These are phyloP conservation scores for Virgularia gustaviana DNA, from an alignment of 92 coral and sea anemone species.

Conservation along the genomic window DNA sequence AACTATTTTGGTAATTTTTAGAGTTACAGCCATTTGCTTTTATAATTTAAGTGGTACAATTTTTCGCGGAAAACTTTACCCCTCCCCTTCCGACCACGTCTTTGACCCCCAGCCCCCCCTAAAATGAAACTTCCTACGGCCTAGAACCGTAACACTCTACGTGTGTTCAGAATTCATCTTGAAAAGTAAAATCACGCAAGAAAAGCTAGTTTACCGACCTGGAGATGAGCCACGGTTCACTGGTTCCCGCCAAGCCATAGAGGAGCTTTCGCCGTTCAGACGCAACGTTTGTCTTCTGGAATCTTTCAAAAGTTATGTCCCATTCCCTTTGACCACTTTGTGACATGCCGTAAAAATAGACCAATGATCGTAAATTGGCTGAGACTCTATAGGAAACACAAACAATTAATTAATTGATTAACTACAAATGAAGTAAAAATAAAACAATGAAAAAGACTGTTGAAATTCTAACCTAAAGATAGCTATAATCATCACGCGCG, in stretches of 20 bases:
- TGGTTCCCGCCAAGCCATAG: slow-evolving; percentile 62
- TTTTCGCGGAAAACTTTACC: too few relatives aligned
- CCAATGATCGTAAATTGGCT: slow-evolving; percentile 52
- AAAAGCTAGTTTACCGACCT: slow-evolving; percentile 32
- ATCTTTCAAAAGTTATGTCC: slow-evolving; percentile 63
- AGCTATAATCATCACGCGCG: neutral
- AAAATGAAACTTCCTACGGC: too few relatives aligned
- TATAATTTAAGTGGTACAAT: too few relatives aligned
- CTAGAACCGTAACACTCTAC: too few relatives aligned
- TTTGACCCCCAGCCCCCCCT: too few relatives aligned
- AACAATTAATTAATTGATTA: neutral
- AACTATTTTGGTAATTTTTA: too few relatives aligned
- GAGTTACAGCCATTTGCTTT: too few relatives aligned
- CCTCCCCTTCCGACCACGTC: too few relatives aligned
- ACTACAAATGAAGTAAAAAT: neutral
- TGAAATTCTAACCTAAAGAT: neutral
- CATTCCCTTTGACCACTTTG: slow-evolving; percentile 70
- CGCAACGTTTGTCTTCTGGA: slow-evolving; percentile 57
- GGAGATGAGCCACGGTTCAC: slow-evolving; percentile 70
- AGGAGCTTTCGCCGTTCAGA: slow-evolving; percentile 58
- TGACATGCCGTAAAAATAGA: slow-evolving; percentile 62
- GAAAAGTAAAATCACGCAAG: neutral
- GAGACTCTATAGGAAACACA: slow-evolving; percentile 34
- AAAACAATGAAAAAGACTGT: neutral
- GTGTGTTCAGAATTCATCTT: too few relatives aligned